Evolutionary conservation across 64 coral and sea anemone species (phyloP).

Genomic region (Hydrozoanthus tunicans): DNA sequence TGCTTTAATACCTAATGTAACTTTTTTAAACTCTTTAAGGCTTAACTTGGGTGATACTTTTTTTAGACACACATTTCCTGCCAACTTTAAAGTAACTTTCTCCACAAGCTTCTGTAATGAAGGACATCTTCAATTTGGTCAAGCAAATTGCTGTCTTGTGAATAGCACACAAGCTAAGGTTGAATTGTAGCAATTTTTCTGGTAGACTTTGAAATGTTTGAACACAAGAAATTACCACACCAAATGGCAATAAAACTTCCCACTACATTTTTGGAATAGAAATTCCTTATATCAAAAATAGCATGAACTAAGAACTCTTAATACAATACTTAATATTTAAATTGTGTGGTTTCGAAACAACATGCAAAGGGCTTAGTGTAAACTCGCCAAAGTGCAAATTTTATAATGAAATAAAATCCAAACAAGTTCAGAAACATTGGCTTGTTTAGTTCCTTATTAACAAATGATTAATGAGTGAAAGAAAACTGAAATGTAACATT

Average conservation of each 20-base stretch:
- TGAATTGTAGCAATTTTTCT: background rate
- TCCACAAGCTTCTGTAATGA: no score
- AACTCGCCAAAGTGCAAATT: conserved; percentile 41
- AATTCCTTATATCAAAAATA: conserved; percentile 63
- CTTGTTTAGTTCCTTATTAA: background rate
- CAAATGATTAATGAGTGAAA: conserved; percentile 3
- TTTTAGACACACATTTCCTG: no score
- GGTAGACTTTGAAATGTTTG: background rate
- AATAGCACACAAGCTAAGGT: background rate
- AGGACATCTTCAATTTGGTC: no score
- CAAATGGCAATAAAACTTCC: background rate
- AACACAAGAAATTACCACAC: background rate
- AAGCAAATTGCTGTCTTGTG: no score
- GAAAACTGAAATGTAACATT: background rate
- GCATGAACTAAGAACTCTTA: conserved; percentile 14
- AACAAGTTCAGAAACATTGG: background rate
- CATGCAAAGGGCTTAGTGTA: conserved; percentile 7
- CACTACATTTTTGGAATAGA: conserved; percentile 15
- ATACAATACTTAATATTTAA: conserved; percentile 25
- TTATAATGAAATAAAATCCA: conserved; percentile 9
- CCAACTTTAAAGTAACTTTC: no score
- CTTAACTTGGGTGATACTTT: no score
- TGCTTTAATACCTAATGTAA: background rate
- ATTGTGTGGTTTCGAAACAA: conserved; percentile 50
- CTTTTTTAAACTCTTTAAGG: background rate